Percentiles rank a stretch among this genome's conserved stretches.
These are phyloP conservation scores for Platycheirus albimanus DNA, from an alignment of 2,888 invertebrate species.

Conservation along the genomic window DNA sequence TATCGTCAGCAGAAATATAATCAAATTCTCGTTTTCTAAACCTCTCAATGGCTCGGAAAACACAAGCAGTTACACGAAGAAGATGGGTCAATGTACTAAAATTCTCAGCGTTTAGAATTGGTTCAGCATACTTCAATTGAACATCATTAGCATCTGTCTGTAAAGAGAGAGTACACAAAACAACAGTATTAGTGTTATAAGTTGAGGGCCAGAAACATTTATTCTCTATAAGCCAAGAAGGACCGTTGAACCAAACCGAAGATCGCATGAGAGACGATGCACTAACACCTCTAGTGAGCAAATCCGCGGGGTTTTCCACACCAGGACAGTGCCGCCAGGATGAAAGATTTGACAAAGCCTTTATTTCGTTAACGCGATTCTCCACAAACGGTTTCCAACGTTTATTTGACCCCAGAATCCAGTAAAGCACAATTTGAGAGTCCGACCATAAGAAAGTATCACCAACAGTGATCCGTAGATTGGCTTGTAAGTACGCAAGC, in stretches of 20 bases:
- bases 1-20: conserved; percentile 22
- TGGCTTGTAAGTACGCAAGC: not conserved
- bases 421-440: conserved; percentile 7
- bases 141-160: conserved; percentile 8
- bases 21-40: conserved; percentile 12
- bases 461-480: conserved; percentile 5
- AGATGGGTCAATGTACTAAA: conserved; percentile 21
- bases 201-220: not conserved
- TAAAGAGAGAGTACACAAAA: not conserved
- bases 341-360: not conserved
- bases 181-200: too few relatives aligned
- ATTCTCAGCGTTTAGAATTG: conserved; percentile 7
- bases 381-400: conserved; percentile 31
- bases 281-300: conserved; percentile 42
- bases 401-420: conserved; percentile 9
- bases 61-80: too few relatives aligned
- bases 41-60: too few relatives aligned
- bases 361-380: conserved; percentile 23
- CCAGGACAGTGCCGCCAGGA: conserved; percentile 25
- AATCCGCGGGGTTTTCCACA: too few relatives aligned
- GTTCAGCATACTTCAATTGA: too few relatives aligned
- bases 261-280: too few relatives aligned
- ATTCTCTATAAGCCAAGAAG: conserved; percentile 18
- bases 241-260: too few relatives aligned
- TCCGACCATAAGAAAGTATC: conserved; percentile 19